phyloP scores from a whole-genome alignment of 2,888 invertebrate species.

The Torymus texanus region DNA sequence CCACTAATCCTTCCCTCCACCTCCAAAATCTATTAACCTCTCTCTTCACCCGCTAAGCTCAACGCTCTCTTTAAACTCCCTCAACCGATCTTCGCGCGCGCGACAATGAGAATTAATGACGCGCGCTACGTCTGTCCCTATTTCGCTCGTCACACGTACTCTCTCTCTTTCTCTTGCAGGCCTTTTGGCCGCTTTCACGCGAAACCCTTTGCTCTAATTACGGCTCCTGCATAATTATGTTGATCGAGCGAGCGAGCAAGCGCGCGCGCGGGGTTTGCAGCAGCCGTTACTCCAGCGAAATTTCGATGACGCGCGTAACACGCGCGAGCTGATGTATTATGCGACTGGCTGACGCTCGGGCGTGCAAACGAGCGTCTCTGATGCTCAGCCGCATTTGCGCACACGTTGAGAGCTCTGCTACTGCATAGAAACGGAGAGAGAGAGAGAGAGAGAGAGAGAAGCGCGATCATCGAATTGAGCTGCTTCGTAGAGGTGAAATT shows the following conservation, averaged over 20 bases:
- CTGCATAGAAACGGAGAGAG: not conserved
- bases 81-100: conserved; percentile 27
- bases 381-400: not conserved
- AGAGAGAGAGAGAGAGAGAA: no score
- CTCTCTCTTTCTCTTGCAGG: not conserved
- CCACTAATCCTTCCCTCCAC: no score
- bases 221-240: conserved; percentile 42
- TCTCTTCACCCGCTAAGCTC: no score
- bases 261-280: conserved; percentile 1
- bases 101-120: conserved; percentile 72
- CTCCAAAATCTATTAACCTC: no score
- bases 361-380: not conserved
- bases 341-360: not conserved
- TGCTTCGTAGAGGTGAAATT: no score
- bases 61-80: no score
- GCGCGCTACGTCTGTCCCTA: conserved; percentile 42
- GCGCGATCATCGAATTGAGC: not conserved
- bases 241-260: conserved; percentile 21
- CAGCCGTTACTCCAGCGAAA: not conserved
- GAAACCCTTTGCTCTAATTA: conserved; percentile 43
- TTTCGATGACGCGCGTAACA: conserved; percentile 40
- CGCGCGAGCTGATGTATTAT: conserved; percentile 26
- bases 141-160: not conserved
- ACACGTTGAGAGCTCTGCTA: no score
- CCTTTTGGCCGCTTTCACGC: not conserved